Base-by-base conservation (phyloP, 2,888 invertebrate genomes). In the Eristalis pertinax region DNA sequence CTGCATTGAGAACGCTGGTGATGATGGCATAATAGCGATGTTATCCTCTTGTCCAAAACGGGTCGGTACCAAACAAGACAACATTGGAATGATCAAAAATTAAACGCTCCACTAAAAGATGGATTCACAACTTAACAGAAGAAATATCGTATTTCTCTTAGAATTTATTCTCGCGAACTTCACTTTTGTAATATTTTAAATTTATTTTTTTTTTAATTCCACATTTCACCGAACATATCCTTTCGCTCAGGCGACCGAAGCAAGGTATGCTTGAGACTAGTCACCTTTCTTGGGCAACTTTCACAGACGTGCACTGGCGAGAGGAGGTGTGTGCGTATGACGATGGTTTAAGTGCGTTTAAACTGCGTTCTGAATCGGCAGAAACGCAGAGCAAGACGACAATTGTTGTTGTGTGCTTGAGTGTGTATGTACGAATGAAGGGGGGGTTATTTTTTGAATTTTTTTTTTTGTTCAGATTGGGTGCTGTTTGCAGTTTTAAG, bases 1-100 rank as follows among this genome's bases (percentile, higher is more conserved):
- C 91, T 93, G 93, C 92, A 93, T 92, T 90, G 93, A 92, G 90
- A 93, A 93, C 90, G 93, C 92, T 91, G 93, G 91, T 89, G 93
- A 92, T 84, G 93, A 92, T 91, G 93, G 93, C 93, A 93, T 93
- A 90, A 91, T 93, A 90, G 91, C 92, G 89, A 91, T 92, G 90
- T 91, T 91, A 92, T 93, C 92, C 92, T 93, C 93, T 92, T 92
- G 93, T 92, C 93, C 93, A 91, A 93, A 93, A 92, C 93, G 93
- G 90, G 93, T 92, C 90, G 92, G 93, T 91, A 93, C 91, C 91
- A 93, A 90, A 91, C 93, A 93, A 91, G 93, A 93, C 93, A 93
- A 93, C 93, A 93, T 93, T 93, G 92, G 93, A 93, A 92, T 92
- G 92, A 90, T 90, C 64, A 80, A 87, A 70, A 60, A 38, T 50